These are phyloP conservation scores for Theonella swinhoei DNA, from an alignment of 37 sponge, comb jelly and placozoan species.

Conservation along the genomic window DNA sequence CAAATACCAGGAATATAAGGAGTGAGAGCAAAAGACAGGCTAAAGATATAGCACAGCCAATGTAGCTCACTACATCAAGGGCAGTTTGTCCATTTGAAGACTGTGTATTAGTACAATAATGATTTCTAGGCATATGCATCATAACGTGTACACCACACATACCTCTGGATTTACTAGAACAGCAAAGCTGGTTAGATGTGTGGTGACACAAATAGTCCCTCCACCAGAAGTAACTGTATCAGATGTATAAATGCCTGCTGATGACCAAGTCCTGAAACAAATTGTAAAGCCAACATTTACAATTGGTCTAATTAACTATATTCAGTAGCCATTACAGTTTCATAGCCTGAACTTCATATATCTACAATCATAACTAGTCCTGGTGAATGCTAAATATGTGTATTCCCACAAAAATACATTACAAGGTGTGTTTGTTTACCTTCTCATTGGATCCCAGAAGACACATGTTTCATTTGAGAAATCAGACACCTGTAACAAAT, in stretches of 20 bases:
- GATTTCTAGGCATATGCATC: no score
- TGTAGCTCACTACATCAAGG: background rate
- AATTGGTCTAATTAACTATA: no score
- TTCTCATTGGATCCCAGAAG: background rate
- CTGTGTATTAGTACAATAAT: no score
- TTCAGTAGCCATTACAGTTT: no score
- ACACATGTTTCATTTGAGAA: background rate
- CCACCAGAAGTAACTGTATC: background rate
- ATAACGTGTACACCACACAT: no score
- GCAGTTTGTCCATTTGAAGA: no score
- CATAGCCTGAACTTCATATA: no score
- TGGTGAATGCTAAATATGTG: background rate
- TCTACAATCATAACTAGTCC: no score
- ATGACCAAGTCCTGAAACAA: background rate
- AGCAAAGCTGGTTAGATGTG: constrained; percentile 74
- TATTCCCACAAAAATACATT: no score
- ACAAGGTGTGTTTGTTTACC: no score
- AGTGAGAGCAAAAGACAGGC: background rate
- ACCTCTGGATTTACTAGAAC: constrained; percentile 53
- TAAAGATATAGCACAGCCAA: background rate
- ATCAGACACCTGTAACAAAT: background rate
- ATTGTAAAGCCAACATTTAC: no score
- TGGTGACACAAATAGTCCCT: constrained; percentile 16
- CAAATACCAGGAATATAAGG: background rate
- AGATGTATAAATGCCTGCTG: background rate